Evolutionary conservation across 2,888 invertebrate species (phyloP).

Genomic region (Mongoloraphidia duomilia): DNA sequence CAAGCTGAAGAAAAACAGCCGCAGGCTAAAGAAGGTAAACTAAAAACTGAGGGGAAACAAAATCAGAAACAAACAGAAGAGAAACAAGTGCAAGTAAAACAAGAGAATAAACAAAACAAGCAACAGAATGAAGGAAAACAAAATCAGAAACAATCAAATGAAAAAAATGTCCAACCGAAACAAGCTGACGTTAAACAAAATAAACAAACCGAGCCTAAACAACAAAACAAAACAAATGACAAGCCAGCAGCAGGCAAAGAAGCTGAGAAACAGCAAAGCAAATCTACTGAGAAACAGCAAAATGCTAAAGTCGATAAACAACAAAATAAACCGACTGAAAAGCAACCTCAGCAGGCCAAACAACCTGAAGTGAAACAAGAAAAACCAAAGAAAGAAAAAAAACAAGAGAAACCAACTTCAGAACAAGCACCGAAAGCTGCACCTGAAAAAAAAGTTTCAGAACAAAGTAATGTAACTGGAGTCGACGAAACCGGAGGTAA

Average conservation of each 20-base stretch:
- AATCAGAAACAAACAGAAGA: background rate
- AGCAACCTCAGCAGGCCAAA: conserved; percentile 7
- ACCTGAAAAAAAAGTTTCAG: background rate
- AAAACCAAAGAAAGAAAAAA: conserved; percentile 1
- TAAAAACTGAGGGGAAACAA: background rate
- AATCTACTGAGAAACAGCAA: no score
- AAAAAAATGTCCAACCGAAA: conserved; percentile 22
- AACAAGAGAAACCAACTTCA: background rate
- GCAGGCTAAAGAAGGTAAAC: background rate
- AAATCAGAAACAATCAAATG: conserved; percentile 25
- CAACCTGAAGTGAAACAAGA: conserved; percentile 10
- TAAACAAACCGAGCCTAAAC: background rate
- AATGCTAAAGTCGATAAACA: background rate
- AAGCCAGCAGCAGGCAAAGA: background rate
- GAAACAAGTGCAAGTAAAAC: background rate
- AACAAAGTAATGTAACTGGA: background rate
- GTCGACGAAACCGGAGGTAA: background rate
- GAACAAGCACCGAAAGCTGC: background rate
- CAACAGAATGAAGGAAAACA: background rate
- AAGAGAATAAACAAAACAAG: background rate
- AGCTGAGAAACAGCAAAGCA: background rate
- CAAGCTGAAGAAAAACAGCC: background rate
- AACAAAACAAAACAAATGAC: background rate
- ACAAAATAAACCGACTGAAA: conserved; percentile 5
- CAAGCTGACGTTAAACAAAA: background rate